Evolutionary conservation across 1,140 invertebrate genomes (phyloP), one percentile per base, ranked within the genome.

Genomic region (Drosophila subobscura): DNA sequence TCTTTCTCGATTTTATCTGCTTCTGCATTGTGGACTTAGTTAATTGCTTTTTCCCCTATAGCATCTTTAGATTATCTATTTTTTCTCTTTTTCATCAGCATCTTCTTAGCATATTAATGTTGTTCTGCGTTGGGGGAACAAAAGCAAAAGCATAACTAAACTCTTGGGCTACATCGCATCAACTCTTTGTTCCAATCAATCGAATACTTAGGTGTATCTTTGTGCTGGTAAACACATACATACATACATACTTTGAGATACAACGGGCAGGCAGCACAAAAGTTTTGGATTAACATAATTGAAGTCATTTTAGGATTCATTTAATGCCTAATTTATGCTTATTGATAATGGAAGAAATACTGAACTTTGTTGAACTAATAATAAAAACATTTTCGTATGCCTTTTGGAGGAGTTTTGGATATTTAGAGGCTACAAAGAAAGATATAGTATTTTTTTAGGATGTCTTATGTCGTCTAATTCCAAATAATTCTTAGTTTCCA

Each of bases 41-140:
- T 86, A 86, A 86, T 86, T 86, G 70, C 83, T 67, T 68, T 75
- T 57, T 25, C 27, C 41, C 22, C 16, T 20, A 20, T 1, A 20
- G 16, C 63, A 14, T 7, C 59, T 20, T 14, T 33, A 37, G 16
- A 44, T 58, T 41, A 12, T 37, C 64, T 64, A 64, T 40, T 49
- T 75, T 59, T 47, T 40, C 66, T 22, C 14, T 44, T 57, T 58
- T 22, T 63, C 66, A 59, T 8, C 63, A 37, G 10, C 33, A 14
- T 22, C 64, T 67, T 60, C 60, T 67, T 67, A 67, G 64, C 64
- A 67, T 67, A 67, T 67, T 60, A 67, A 67, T 46, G 29, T 41
- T 23, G 14, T 1, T 20, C 25, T 25, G n/a, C n/a, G n/a, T n/a
- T n/a, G 16, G 7, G 8, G 8, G 29, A 53, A 67, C 60, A 67